phyloP scores from a whole-genome alignment of 2,113 vertebrate genomes.

The Austrofundulus limnaeus region DNA sequence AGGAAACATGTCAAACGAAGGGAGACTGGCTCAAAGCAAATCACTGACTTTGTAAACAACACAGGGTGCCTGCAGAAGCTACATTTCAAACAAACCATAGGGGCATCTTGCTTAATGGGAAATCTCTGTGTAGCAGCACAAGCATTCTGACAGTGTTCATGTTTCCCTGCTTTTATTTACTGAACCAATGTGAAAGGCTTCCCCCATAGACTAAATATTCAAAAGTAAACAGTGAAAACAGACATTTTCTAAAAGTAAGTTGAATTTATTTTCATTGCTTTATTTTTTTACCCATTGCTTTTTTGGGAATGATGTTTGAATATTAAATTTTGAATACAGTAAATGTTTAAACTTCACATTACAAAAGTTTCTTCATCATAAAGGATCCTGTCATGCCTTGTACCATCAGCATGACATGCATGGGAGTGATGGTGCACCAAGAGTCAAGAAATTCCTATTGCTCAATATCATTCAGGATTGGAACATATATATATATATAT shows the following conservation, averaged over 20 bases:
- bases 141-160: slow-evolving; percentile 26
- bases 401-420: slow-evolving; percentile 28
- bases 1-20: slow-evolving; percentile 17
- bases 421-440: slow-evolving; percentile 15
- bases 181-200: slow-evolving; percentile 34
- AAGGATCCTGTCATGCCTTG: slow-evolving; percentile 24
- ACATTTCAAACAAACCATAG: slow-evolving; percentile 40
- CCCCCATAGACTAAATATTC: slow-evolving; percentile 67
- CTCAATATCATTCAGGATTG: slow-evolving; percentile 32
- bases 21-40: slow-evolving; percentile 15
- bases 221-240: slow-evolving; percentile 72
- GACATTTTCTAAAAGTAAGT: slow-evolving; percentile 43
- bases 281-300: slow-evolving; percentile 56
- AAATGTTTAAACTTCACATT: slow-evolving; percentile 28
- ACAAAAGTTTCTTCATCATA: slow-evolving; percentile 11
- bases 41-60: slow-evolving; percentile 32
- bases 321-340: slow-evolving; percentile 69
- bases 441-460: slow-evolving; percentile 34
- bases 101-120: slow-evolving; percentile 25
- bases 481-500: slow-evolving; percentile 32
- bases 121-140: slow-evolving; percentile 24
- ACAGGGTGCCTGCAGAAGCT: slow-evolving; percentile 1
- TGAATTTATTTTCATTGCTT: slow-evolving; percentile 51
- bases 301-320: slow-evolving; percentile 62
- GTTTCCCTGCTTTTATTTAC: slow-evolving; percentile 47